These are phyloP conservation scores for Syncerus caffer DNA, from an alignment of 2,797 vertebrate genomes.

Conservation along the genomic window DNA sequence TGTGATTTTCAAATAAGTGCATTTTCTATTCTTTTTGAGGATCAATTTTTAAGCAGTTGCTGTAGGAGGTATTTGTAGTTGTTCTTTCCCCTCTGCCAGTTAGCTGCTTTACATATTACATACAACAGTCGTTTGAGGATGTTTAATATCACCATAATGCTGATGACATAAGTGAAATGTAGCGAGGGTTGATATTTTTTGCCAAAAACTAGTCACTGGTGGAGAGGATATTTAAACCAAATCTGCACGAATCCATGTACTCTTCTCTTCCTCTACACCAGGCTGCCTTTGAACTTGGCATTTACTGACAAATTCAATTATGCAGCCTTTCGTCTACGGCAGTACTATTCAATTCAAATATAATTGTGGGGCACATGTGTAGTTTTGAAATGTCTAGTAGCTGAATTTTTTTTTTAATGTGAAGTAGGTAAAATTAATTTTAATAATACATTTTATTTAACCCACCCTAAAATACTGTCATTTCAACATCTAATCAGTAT, in stretches of 20 bases:
- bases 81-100: neutral
- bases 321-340: neutral
- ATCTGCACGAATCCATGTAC: neutral
- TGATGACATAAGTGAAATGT: neutral
- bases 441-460: neutral
- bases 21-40: neutral
- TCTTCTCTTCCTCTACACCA: neutral
- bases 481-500: neutral
- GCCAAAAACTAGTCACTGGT: neutral
- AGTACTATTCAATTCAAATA: neutral
- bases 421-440: neutral
- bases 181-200: neutral
- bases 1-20: neutral
- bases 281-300: neutral
- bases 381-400: constrained; percentile 1
- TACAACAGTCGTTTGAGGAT: neutral
- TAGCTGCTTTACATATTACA: neutral
- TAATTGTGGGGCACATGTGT: neutral
- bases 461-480: neutral
- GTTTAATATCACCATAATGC: neutral
- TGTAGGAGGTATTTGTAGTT: neutral
- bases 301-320: neutral
- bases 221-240: neutral
- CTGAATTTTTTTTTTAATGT: neutral
- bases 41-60: neutral